Evolutionary conservation across 2,797 vertebrate species (phyloP).

Genomic region (Alectoris magna): DNA sequence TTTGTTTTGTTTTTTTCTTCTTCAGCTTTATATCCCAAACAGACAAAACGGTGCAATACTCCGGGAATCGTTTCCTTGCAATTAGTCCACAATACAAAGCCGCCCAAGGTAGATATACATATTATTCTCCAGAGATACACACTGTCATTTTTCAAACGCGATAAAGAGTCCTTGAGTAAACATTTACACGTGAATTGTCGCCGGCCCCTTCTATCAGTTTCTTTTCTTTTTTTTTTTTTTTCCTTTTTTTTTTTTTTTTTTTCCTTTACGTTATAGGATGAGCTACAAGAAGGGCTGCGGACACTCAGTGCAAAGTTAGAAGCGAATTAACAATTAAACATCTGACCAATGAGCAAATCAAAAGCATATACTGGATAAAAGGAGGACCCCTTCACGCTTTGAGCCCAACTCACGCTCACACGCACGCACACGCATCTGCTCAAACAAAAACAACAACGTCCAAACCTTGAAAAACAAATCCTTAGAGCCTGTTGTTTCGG

Average conservation of each 20-base stretch:
- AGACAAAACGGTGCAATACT: constrained; percentile 93
- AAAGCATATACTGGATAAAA: constrained; percentile 85
- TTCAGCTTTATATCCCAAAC: constrained; percentile 80
- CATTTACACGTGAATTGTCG: constrained; percentile 97
- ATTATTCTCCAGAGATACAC: constrained; percentile 92
- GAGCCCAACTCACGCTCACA: neutral
- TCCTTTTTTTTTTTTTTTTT: neutral
- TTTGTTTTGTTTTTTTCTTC: too few relatives aligned
- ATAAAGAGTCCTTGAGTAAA: constrained; percentile 98
- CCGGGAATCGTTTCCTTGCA: constrained; percentile 88
- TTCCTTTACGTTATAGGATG: constrained; percentile 77
- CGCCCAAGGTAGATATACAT: constrained; percentile 95
- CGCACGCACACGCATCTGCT: neutral
- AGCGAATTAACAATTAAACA: constrained; percentile 88
- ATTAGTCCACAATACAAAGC: constrained; percentile 94
- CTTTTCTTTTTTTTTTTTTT: constrained; percentile 46
- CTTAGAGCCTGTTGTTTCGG: constrained; percentile 80
- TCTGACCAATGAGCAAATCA: constrained; percentile 83
- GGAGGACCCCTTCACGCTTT: constrained; percentile 76
- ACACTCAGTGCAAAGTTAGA: constrained; percentile 98
- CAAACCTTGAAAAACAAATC: constrained; percentile 54
- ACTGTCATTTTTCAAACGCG: constrained; percentile 85
- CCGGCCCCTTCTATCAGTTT: constrained; percentile 83
- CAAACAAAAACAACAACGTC: constrained; percentile 70
- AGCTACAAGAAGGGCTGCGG: constrained; percentile 90